Evolutionary conservation across 2,888 invertebrate species (phyloP), one percentile per base, ranked within the genome.

Genomic region (Parnassius glacialis): DNA sequence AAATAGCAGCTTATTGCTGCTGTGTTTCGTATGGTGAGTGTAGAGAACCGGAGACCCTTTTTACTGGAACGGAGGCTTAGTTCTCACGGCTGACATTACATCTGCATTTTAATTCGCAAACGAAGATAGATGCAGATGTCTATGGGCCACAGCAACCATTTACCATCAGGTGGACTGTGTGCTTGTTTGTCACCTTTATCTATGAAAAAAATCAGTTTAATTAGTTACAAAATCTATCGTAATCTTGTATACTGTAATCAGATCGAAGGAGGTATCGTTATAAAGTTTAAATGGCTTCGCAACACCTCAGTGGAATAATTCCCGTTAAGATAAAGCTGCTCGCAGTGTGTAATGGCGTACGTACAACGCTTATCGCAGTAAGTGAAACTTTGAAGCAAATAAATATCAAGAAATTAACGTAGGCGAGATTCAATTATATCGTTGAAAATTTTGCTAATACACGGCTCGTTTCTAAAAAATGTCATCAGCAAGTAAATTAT

Each of bases 261-360:
- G 48, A 48, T 48, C 13, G 13, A 16, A 48, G 11, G 48, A 48
- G 13, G 48, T 9, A 48, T 13, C 13, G 10, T 48, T 48, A 13
- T 48, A 48, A 48, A 48, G 16, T 48, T 48, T 48, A 57, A 52
- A 52, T 41, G 25, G 44, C 45, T 52, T 52, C 11, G 34, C 25
- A 52, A 52, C 44, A 52, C n/a, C 58, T 45, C 58, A 16, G 42
- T 41, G 44, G 34, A 45, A 44, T 52, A 52, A 58, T 58, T 25
- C 7, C 45, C 44, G 11, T 58, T 13, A 34, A 58, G 58, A 52
- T 44, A 52, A 58, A 58, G 58, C 58, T 52, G 57, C 51, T 51
- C 25, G 25, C 20, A 50, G 12, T 34, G 45, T 34, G 10, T 58
- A 58, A 58, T 45, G 45, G 52, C 25, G n/a, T 45, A 58, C 48